These are phyloP conservation scores for Smutsia temminckii DNA, from an alignment of 2,797 vertebrate genomes.

Conservation along the genomic window DNA sequence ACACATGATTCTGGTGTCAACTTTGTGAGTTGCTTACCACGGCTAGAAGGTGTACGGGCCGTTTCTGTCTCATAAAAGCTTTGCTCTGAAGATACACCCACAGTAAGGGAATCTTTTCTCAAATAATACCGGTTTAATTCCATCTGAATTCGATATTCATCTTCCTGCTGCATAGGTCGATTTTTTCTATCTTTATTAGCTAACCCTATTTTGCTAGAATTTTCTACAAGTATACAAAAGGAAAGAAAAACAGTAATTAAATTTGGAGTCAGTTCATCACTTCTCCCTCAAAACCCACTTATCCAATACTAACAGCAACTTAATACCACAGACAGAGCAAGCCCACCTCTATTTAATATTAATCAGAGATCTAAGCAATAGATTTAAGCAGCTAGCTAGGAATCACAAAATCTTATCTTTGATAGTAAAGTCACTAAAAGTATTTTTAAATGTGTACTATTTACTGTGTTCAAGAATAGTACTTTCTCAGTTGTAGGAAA, in stretches of 20 bases:
- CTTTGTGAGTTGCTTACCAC: constrained; percentile 87
- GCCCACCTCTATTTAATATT: neutral
- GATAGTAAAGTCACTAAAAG: neutral
- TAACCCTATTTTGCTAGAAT: constrained; percentile 88
- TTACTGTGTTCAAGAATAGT: constrained; percentile 4
- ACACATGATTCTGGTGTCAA: neutral
- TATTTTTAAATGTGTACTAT: neutral
- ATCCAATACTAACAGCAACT: neutral
- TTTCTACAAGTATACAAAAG: constrained; percentile 84
- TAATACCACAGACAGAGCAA: neutral
- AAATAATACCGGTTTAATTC: constrained; percentile 96
- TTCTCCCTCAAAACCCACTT: constrained; percentile 44
- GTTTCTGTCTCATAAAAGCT: constrained; percentile 95
- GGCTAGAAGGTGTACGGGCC: constrained; percentile 94
- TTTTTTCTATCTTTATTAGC: constrained; percentile 93
- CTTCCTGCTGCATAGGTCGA: constrained; percentile 97
- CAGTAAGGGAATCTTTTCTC: constrained; percentile 91
- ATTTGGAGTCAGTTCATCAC: constrained; percentile 33
- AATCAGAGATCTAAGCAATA: neutral
- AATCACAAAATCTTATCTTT: constrained; percentile 31
- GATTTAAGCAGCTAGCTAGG: neutral
- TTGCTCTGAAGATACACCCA: constrained; percentile 88
- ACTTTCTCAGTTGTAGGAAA: neutral
- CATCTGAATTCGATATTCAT: constrained; percentile 98
- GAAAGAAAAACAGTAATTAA: constrained; percentile 67